These are phyloP conservation scores for Oostethus manadensis DNA, from an alignment of 2,113 vertebrate genomes.

Conservation along the genomic window DNA sequence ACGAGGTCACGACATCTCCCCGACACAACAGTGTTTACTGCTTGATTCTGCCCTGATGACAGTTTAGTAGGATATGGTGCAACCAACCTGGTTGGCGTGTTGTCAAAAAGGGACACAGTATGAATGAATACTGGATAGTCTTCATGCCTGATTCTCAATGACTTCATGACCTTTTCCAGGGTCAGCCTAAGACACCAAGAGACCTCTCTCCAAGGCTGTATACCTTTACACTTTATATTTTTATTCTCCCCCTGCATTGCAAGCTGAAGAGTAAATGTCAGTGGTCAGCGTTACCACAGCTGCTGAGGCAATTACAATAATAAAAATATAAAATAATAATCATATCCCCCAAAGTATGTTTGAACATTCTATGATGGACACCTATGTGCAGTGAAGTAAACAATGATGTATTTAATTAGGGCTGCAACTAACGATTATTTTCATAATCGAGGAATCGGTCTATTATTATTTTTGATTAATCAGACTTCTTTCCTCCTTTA, in stretches of 20 bases:
- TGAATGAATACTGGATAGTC: background rate
- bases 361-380: background rate
- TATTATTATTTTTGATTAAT: too few species aligned
- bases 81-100: background rate
- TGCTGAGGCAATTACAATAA: constrained; percentile 7
- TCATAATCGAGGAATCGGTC: too few species aligned
- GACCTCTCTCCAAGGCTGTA: background rate
- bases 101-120: too few species aligned
- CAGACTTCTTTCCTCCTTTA: too few species aligned
- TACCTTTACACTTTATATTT: constrained; percentile 10
- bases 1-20: too few species aligned
- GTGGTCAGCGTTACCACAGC: background rate
- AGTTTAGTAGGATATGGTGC: background rate
- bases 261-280: background rate
- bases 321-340: too few species aligned
- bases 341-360: background rate
- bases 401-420: background rate
- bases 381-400: constrained; percentile 1
- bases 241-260: background rate
- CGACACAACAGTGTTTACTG: background rate
- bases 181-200: too few species aligned
- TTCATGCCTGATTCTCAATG: constrained; percentile 7
- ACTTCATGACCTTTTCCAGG: too few species aligned
- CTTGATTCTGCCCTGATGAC: too few species aligned
- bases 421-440: too few species aligned